A percentile compares a stretch with the other conserved stretches of the same genome.
These are phyloP conservation scores for Helicolenus hilgendorfi DNA, from an alignment of 2,797 vertebrate species.

Conservation along the genomic window DNA sequence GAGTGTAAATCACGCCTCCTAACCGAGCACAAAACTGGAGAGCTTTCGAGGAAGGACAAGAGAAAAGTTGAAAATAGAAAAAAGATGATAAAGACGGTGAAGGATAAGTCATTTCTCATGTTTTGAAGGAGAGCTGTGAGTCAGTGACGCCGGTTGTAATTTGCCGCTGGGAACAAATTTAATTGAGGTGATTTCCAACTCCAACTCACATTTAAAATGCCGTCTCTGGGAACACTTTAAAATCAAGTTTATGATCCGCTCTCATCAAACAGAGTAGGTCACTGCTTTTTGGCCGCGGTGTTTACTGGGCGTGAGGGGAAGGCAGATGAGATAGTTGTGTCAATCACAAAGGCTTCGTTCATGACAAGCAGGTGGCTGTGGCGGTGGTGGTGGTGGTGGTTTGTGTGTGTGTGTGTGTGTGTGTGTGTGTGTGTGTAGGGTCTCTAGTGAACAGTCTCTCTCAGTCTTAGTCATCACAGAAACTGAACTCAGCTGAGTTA, in stretches of 20 bases:
- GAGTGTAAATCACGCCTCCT: background rate
- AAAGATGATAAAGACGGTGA: background rate
- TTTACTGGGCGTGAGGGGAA: slow-evolving; percentile 79
- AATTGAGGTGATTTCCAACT: slow-evolving; percentile 63
- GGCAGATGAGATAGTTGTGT: slow-evolving; percentile 77
- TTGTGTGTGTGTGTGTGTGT: slow-evolving; percentile 38
- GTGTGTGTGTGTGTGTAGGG: slow-evolving; percentile 41
- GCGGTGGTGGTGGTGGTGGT: slow-evolving; percentile 38
- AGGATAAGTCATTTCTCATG: slow-evolving; percentile 23
- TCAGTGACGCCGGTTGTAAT: slow-evolving; percentile 40
- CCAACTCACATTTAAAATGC: slow-evolving; percentile 41
- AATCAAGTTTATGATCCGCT: slow-evolving; percentile 69
- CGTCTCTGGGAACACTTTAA: slow-evolving; percentile 41
- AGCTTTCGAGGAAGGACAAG: background rate
- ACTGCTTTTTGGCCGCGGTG: slow-evolving; percentile 65
- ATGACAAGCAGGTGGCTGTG: slow-evolving; percentile 86
- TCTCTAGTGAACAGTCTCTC: slow-evolving; percentile 78
- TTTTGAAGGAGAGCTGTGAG: slow-evolving; percentile 38
- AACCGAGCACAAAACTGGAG: background rate
- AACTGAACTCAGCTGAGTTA: slow-evolving; percentile 67
- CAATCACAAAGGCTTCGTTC: slow-evolving; percentile 87
- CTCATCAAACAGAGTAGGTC: slow-evolving; percentile 69
- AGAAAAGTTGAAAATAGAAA: slow-evolving; percentile 5
- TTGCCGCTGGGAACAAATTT: slow-evolving; percentile 44
- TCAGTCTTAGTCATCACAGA: slow-evolving; percentile 81